These are phyloP conservation scores for Hypotaenidia okinawae DNA, from an alignment of 2,797 vertebrate genomes.

Conservation along the genomic window DNA sequence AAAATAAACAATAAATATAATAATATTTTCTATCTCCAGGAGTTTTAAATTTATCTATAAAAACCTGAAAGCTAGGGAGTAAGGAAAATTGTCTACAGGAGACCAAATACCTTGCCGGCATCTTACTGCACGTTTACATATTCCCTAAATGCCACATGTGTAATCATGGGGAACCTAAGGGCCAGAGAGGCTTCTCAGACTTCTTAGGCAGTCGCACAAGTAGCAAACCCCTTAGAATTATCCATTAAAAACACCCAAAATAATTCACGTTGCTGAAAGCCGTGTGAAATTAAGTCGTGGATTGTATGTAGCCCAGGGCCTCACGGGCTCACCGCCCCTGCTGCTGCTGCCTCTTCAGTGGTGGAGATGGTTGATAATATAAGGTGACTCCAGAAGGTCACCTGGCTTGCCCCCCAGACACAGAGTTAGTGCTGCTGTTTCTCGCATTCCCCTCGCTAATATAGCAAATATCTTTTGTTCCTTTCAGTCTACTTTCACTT, in stretches of 20 bases:
- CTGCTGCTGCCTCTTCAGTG: neutral
- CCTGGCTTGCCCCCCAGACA: neutral
- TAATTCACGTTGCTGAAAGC: neutral
- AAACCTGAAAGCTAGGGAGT: neutral
- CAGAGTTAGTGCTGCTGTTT: neutral
- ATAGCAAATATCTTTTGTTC: neutral
- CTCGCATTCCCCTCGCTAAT: neutral
- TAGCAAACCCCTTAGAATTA: neutral
- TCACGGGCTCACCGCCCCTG: neutral
- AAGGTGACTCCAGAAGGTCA: neutral
- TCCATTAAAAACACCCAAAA: neutral
- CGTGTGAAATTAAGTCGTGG: constrained; percentile 17
- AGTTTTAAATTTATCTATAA: neutral
- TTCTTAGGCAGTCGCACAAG: neutral
- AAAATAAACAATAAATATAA: neutral
- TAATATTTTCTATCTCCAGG: neutral
- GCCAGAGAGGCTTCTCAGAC: neutral
- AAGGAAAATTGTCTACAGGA: neutral
- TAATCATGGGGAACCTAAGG: neutral
- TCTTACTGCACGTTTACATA: neutral
- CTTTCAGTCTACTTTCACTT: neutral
- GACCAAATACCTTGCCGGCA: neutral
- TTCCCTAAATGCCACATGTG: neutral
- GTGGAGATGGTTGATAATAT: neutral
- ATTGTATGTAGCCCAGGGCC: neutral